Base-by-base conservation (phyloP, 2,113 vertebrate genomes). In the Bufo bufo region DNA sequence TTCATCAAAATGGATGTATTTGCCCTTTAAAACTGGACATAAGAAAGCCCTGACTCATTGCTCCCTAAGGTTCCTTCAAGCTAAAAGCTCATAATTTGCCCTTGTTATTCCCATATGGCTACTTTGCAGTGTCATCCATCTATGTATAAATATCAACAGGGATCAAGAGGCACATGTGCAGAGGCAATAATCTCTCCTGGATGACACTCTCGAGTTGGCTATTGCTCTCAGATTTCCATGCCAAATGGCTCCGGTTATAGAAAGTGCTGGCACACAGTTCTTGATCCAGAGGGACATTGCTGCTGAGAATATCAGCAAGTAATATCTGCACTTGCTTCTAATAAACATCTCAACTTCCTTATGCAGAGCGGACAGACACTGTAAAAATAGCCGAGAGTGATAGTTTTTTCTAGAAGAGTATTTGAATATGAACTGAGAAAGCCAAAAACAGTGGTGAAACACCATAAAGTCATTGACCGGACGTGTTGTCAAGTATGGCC, bases 131-230 rank as follows among this genome's bases (percentile, higher is more conserved):
- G 66, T 74, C 65, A 72, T 85, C 56, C 23, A 74, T 85, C 83
- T 72, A 74, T 85, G 66, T 74, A 58, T 74, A 85, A 85, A 85
- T 85, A 85, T 74, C 83, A 85, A 74, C 83, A 74, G 69, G 83
- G 81, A 82, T 66, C 59, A 47, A 20, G 45, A 66, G 33, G 81
- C 65, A 19, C 23, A 19, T 23, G 17, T 58, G 50, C 58, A 58
- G 58, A 72, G 66, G 66, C 83, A 72, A 85, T 85, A 56, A 72
- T 23, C 66, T 85, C 17, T 58, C 19, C 66, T 71, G 66, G 49
- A 85, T 16, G 50, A 33, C 33, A 19, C 12, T 23, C n/a, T 83
- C 17, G 13, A 17, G n/a, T 66, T 83, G 61, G 81, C 83, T 85
- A 85, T 72, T 12, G 66, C 3, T 19, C 16, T 72, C n/a, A 19